Base-by-base conservation (phyloP, 2,797 vertebrate genomes). In the Ispidina lecontei region DNA sequence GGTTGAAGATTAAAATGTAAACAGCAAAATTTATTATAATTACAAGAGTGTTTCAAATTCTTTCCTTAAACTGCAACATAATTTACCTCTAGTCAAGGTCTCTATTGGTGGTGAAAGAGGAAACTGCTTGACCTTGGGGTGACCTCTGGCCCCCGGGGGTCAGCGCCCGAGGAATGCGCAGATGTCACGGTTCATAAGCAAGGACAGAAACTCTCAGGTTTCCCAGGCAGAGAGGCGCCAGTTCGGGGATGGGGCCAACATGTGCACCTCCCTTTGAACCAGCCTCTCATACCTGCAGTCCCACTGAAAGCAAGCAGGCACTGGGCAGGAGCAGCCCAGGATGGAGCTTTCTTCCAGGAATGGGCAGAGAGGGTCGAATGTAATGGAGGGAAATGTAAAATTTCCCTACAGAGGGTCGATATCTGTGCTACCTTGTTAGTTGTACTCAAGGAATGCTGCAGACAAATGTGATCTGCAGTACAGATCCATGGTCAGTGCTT, bases 111-210 rank as follows among this genome's bases (percentile, higher is more conserved):
- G 96, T 97, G 96, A 98, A 97, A 98, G 98, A 98, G 97, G 98
- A 98, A 98, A 98, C 98, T 97, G 97, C 96, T 96, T 97, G 97
- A 98, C 97, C 97, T 96, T 93, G 96, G 80, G 67, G 89, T 96
- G 97, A 98, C 98, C 98, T 98, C 86, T 98, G 98, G 98, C 98
- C 98, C 96, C 90, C 87, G 67, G 96, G 93, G 98, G 98, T 98
- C 98, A 98, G 97, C 97, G 96, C 97, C 97, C 97, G 96, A 97
- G 97, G 98, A 98, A 98, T 98, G 98, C 97, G 97, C 98, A 98
- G 98, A 98, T 98, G 98, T 98, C 98, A 98, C 97, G 97, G 97
- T 97, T 98, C 97, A 98, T 98, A 98, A 98, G 97, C 96, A 96
- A 97, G 97, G 93, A 97, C 97, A 97, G 94, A 96, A 96, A 95